Evolutionary conservation across 1,140 invertebrate species (phyloP), one percentile per base, ranked within the genome.

Genomic region (Adelges cooleyi): DNA sequence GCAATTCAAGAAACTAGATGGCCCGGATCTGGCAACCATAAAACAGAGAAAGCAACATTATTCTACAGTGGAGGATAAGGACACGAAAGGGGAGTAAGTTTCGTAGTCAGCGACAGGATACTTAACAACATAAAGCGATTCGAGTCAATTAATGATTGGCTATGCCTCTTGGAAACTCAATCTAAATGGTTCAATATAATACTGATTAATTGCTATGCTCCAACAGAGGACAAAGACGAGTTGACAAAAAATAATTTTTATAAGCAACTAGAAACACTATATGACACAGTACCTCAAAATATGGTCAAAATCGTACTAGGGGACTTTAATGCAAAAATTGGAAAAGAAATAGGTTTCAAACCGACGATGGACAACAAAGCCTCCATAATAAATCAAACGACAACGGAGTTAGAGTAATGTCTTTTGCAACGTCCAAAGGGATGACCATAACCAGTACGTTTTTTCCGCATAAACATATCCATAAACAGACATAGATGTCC

Each of bases 281-380:
- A 25, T 27, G 20, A 25, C 20, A 50, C 25, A 25, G 9, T 25
- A 25, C 6, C 17, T 50, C 49, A 27, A 50, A 50, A 50, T 25
- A 50, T 23, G 20, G 20, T 23, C 49, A 27, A 25, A 50, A 50
- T 27, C 20, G 49, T n/a, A 27, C 25, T 50, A 20, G 20, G 67
- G 23, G 67, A 68, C 29, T 25, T 29, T 20, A 69, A 68, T 62
- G 66, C 68, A 23, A 65, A 67, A 54, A 38, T 65, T 49, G 66
- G 56, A 3, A 65, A 29, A 56, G 67, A 49, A 23, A 50, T 15
- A 52, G n/a, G 3, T 67, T 38, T 44, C 49, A 8, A 8, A 33
- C 11, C 38, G 67, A 54, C 29, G 67, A 73, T 69, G 11, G 74
- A 69, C 54, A 77, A 49, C 38, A 76, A 65, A 53, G 73, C 71